These are phyloP conservation scores for Meta bourneti DNA, from an alignment of 2,888 invertebrate species.

Conservation along the genomic window DNA sequence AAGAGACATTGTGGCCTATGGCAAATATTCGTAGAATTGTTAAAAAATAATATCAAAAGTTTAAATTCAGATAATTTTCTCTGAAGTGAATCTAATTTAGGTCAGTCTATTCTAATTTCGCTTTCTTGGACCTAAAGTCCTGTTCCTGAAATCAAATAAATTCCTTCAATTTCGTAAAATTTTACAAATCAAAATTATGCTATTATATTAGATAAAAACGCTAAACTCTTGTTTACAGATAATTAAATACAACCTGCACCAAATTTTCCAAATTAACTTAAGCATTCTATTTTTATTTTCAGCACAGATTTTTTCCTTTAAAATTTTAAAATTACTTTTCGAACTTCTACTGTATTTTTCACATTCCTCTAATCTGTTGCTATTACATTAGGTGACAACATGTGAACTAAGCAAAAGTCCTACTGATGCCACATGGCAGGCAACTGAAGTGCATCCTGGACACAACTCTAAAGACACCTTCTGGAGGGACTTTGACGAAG, in stretches of 20 bases:
- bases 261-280: neutral
- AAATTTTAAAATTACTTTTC: neutral
- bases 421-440: slow-evolving; percentile 76
- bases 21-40: too few species aligned
- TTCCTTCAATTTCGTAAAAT: too few species aligned
- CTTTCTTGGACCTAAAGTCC: too few species aligned
- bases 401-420: slow-evolving; percentile 7
- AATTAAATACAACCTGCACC: neutral
- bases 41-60: too few species aligned
- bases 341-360: neutral
- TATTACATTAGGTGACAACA: slow-evolving; percentile 8
- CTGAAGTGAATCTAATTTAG: too few species aligned
- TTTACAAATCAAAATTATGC: too few species aligned
- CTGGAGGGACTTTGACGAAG: slow-evolving; percentile 81
- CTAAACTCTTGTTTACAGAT: too few species aligned
- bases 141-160: too few species aligned
- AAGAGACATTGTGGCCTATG: too few species aligned
- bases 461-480: slow-evolving; percentile 79
- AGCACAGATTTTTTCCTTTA: neutral
- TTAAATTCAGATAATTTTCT: too few species aligned
- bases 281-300: neutral
- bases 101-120: too few species aligned
- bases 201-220: too few species aligned
- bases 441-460: slow-evolving; percentile 59
- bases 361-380: neutral